phyloP scores from a whole-genome alignment of 2,113 vertebrate species.

The Oriolus oriolus region DNA sequence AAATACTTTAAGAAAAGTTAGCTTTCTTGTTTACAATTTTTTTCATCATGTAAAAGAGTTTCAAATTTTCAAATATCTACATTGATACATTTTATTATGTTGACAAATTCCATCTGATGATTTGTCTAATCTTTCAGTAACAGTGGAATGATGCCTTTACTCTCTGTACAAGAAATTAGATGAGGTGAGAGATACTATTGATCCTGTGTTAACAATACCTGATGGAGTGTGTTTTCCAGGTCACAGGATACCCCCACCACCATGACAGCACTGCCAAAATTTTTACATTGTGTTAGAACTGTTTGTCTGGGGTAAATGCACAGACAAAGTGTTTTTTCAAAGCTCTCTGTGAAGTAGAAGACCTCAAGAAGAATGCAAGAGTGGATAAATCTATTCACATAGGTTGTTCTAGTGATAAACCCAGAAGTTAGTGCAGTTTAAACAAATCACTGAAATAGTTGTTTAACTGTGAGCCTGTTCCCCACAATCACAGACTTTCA shows the following conservation, averaged over 20 bases:
- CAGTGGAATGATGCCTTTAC: background rate
- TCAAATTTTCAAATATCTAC: background rate
- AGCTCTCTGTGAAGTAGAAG: slow-evolving; percentile 14
- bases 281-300: background rate
- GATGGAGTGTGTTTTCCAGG: background rate
- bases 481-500: background rate
- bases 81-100: background rate
- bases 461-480: background rate
- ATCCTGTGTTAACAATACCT: background rate
- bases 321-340: background rate
- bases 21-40: background rate
- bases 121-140: background rate
- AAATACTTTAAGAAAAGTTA: background rate
- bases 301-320: background rate
- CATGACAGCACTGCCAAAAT: background rate
- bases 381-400: background rate
- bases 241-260: background rate
- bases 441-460: background rate
- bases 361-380: background rate
- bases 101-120: background rate
- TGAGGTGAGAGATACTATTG: background rate
- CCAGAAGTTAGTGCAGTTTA: background rate
- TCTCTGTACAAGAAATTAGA: background rate
- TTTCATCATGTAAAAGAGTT: background rate
- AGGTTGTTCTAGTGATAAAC: background rate